phyloP scores from a whole-genome alignment of 2,113 vertebrate species.

The Lontra canadensis region DNA sequence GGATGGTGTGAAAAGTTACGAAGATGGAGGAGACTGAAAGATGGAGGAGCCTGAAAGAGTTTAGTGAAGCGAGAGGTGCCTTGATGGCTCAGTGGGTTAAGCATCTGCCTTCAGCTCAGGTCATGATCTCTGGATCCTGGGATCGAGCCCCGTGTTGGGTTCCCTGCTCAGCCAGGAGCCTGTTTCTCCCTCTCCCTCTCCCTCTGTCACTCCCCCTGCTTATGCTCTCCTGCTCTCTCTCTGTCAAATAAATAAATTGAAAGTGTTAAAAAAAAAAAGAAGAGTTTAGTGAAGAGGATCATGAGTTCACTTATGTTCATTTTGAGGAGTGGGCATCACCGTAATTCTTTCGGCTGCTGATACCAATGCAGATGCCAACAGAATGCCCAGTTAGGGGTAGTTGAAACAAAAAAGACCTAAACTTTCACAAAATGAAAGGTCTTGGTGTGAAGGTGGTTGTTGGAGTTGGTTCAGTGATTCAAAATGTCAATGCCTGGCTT shows the following conservation, averaged over 20 bases:
- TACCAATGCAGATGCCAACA: not conserved
- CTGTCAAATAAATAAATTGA: too few relatives aligned
- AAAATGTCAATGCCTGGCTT: slow-evolving; percentile 3
- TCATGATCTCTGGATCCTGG: too few relatives aligned
- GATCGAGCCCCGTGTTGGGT: too few relatives aligned
- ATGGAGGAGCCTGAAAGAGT: not conserved
- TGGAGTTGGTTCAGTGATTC: not conserved
- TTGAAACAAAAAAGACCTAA: not conserved
- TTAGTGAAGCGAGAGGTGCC: too few relatives aligned
- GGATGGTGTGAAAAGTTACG: not conserved
- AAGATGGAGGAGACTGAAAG: not conserved
- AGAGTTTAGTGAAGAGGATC: not conserved
- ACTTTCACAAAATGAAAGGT: not conserved
- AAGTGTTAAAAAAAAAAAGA: not conserved
- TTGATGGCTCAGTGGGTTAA: too few relatives aligned
- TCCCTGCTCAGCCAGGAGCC: too few relatives aligned
- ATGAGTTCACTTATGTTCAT: slow-evolving; percentile 3
- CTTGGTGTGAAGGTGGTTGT: not conserved
- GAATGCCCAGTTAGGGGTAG: not conserved
- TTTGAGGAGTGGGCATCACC: not conserved
- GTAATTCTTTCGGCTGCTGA: not conserved
- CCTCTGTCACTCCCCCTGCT: too few relatives aligned
- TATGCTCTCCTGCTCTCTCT: too few relatives aligned
- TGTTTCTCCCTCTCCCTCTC: too few relatives aligned
- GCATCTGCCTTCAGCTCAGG: too few relatives aligned